Percentiles rank a stretch among this genome's conserved stretches.
phyloP scores from a whole-genome alignment of 2,888 invertebrate genomes.

The Torymus texanus region DNA sequence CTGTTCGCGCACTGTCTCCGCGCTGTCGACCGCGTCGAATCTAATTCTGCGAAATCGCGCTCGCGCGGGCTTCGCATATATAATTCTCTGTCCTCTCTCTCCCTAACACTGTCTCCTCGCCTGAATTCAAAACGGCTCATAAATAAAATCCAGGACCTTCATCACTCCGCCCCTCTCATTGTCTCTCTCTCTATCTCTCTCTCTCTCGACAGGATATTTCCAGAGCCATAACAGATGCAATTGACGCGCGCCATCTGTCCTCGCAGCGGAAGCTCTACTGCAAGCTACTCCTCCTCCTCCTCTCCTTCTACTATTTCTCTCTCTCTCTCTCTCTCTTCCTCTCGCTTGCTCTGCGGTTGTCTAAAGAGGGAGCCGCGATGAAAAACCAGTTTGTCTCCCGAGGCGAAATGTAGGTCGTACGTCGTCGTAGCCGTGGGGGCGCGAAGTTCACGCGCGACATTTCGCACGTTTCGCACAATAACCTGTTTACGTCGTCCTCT shows the following conservation, averaged over 20 bases:
- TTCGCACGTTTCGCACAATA: conserved; percentile 61
- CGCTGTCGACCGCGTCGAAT: not conserved
- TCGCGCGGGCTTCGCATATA: too few species aligned
- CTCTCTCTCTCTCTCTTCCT: not conserved
- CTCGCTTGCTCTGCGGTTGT: not conserved
- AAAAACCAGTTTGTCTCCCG: conserved; percentile 18
- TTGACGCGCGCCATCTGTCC: conserved; percentile 32
- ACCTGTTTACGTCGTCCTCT: conserved; percentile 60
- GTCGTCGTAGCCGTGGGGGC: not conserved
- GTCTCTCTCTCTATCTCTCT: not conserved
- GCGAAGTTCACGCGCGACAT: conserved; percentile 48
- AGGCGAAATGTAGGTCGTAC: conserved; percentile 35
- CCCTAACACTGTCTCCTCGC: not conserved
- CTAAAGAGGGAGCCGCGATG: conserved; percentile 17
- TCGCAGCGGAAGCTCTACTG: not conserved
- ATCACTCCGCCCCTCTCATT: conserved; percentile 26
- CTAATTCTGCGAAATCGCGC: not conserved
- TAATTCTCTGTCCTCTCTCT: too few species aligned
- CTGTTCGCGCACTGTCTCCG: not conserved
- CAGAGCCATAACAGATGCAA: conserved; percentile 27
- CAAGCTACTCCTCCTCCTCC: not conserved
- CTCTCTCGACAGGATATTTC: not conserved
- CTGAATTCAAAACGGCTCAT: conserved; percentile 3
- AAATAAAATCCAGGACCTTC: conserved; percentile 29
- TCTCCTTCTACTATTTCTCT: not conserved